Base-by-base conservation (phyloP, 2,113 vertebrate genomes). In the Myrmecophaga tridactyla region DNA sequence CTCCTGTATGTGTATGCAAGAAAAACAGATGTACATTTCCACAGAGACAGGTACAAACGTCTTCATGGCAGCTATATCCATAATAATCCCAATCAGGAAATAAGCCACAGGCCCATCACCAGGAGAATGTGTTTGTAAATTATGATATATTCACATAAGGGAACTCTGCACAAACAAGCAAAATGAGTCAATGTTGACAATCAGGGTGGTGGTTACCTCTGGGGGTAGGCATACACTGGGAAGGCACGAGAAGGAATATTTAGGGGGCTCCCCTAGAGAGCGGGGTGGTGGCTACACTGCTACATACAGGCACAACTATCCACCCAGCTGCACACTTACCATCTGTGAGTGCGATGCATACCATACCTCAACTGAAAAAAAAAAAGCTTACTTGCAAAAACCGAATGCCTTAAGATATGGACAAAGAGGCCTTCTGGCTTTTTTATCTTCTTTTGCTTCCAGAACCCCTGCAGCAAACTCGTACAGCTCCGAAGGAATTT, bases 351-450 rank as follows among this genome's bases (percentile, higher is more conserved):
- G 6, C n/a, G 60, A 29, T 77, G n/a, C 39, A 80, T 4, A 7
- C 9, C 41, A 7, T 4, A 62, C 12, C 9, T 80, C 31, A n/a
- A 27, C 25, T 80, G 60, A 41, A 41, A 41, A 69, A 39, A 53
- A 75, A 51, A 80, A 43, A 36, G n/a, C 96, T 98, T 94, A 99
- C 99, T 98, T 99, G 99, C 99, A 99, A 97, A 98, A 98, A 58
- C 99, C 99, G 69, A 99, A 98, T 75, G 97, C 96, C 98, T 99
- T 99, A 60, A 99, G 97, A 95, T 96, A 98, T 3, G 87, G 90
- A 97, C 99, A 99, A 6, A 99, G 96, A 0, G 98, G 98, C 58
- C 96, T 97, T 70, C 78, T 41, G 11, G 87, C 94, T 95, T 99
- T 99, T 65, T 96, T 96, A 0, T 98, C 94, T 94, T 99, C 99